phyloP scores from a whole-genome alignment of 2,888 invertebrate species.

The Caenorhabditis plicata region DNA sequence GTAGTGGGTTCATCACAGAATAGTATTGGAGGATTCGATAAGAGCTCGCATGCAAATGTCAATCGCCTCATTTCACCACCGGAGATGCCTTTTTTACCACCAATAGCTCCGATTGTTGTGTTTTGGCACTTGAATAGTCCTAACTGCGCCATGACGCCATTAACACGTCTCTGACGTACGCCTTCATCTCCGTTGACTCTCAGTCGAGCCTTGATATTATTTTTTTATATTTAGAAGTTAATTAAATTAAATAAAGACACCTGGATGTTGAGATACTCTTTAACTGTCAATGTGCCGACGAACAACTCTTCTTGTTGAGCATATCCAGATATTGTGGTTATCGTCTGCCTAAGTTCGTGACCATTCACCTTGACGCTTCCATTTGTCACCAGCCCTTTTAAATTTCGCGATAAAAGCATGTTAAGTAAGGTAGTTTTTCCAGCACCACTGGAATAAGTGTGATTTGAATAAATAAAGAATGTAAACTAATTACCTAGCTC shows the following conservation, averaged over 20 bases:
- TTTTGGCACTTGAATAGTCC: slow-evolving; percentile 85
- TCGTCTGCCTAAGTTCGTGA: slow-evolving; percentile 44
- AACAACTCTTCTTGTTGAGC: slow-evolving; percentile 65
- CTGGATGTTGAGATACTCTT: slow-evolving; percentile 63
- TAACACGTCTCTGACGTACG: slow-evolving; percentile 38
- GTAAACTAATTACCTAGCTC: slow-evolving; percentile 50
- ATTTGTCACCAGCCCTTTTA: slow-evolving; percentile 58
- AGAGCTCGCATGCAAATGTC: slow-evolving; percentile 86
- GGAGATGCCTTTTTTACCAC: slow-evolving; percentile 71
- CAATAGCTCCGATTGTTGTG: slow-evolving; percentile 85
- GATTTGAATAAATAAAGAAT: not conserved
- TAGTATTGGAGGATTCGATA: slow-evolving; percentile 87
- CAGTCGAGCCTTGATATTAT: slow-evolving; percentile 34
- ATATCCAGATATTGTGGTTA: slow-evolving; percentile 58
- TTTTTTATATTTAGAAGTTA: not conserved
- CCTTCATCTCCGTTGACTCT: slow-evolving; percentile 75
- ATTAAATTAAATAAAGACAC: slow-evolving; percentile 64
- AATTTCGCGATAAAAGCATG: slow-evolving; percentile 72
- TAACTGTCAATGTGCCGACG: slow-evolving; percentile 62
- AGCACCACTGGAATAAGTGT: slow-evolving; percentile 73
- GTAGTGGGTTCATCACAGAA: slow-evolving; percentile 93
- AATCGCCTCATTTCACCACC: slow-evolving; percentile 71
- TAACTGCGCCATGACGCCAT: slow-evolving; percentile 72
- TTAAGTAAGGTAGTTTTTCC: slow-evolving; percentile 93
- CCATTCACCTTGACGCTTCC: slow-evolving; percentile 63